Conservation (phyloP, 1,140 invertebrate species). For the Helicoverpa zea region DNA sequence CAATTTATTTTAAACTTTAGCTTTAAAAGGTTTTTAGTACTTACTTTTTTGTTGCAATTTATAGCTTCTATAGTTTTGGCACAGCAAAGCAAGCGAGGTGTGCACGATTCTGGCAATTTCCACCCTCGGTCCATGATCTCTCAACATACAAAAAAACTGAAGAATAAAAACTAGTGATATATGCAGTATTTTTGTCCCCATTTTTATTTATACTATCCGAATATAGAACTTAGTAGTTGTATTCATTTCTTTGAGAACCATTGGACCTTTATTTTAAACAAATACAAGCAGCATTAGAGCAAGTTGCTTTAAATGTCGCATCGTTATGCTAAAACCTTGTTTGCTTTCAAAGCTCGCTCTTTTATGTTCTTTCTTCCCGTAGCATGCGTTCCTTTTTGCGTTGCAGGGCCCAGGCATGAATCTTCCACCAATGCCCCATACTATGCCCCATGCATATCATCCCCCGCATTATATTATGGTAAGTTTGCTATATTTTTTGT, state of each 20-base stretch:
- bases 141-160: constrained; percentile 4
- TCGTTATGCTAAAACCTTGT: constrained; percentile 42
- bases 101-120: constrained; percentile 37
- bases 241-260: constrained; percentile 10
- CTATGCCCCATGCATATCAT: constrained; percentile 84
- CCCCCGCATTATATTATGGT: constrained; percentile 84
- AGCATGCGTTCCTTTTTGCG: constrained; percentile 83
- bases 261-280: background rate
- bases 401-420: constrained; percentile 84
- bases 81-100: constrained; percentile 21
- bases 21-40: background rate
- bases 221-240: background rate
- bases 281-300: constrained; percentile 15
- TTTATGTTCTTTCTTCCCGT: constrained; percentile 70
- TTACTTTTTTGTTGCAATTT: constrained; percentile 1
- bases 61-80: constrained; percentile 11
- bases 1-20: too few species aligned
- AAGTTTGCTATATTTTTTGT: constrained; percentile 73
- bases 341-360: constrained; percentile 57
- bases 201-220: background rate
- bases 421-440: constrained; percentile 82
- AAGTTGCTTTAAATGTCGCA: constrained; percentile 50
- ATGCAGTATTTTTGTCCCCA: background rate
- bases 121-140: background rate
- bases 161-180: background rate